Base-by-base conservation (phyloP, 2,888 invertebrate genomes). In the Acleris holmiana region DNA sequence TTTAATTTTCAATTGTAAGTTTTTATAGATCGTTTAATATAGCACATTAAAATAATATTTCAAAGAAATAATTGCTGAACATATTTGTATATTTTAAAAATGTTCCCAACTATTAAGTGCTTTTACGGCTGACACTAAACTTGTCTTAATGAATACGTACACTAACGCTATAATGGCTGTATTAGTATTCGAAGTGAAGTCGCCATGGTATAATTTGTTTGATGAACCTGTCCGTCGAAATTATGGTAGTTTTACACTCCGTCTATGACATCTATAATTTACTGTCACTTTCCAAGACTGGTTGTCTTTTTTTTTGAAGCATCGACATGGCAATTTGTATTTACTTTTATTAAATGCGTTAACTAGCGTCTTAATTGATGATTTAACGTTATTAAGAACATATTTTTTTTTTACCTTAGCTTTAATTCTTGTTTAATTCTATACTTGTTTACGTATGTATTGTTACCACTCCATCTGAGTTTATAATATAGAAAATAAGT, bases 231-330 rank as follows among this genome's bases (percentile, higher is more conserved):
- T 13, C 48, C 41, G 21, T 59, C 47, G 7, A 54, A 64, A 54
- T 62, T 49, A 56, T 59, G 29, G 54, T 64, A 29, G 23, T 54
- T 48, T 54, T 17, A 54, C 59, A 35, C 56, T 29, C 53, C 40
- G 25, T 57, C n/a, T 41, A 48, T 13, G 40, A 53, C 44, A 21
- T 48, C 44, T 44, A 64, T 64, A 54, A 59, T 58, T 58, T 58
- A 35, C 35, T 49, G 65, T 41, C 48, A 49, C 35, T 44, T 40
- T 41, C 10, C 13, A 46, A 4, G 35, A 60, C 18, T 44, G 18
- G 25, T 29, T 18, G 18, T 19, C 23, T n/a, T 6, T 15, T 2
- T 47, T 48, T 40, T n/a, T n/a, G n/a, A 44, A 41, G 23, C 19
- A 46, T 40, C 19, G 46, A 63, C 19, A 21, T n/a, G 35, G 53